Percentiles rank a stretch among this genome's conserved stretches.
Evolutionary conservation across 2,888 invertebrate species (phyloP).

Genomic region (Trichogramma evanescens): DNA sequence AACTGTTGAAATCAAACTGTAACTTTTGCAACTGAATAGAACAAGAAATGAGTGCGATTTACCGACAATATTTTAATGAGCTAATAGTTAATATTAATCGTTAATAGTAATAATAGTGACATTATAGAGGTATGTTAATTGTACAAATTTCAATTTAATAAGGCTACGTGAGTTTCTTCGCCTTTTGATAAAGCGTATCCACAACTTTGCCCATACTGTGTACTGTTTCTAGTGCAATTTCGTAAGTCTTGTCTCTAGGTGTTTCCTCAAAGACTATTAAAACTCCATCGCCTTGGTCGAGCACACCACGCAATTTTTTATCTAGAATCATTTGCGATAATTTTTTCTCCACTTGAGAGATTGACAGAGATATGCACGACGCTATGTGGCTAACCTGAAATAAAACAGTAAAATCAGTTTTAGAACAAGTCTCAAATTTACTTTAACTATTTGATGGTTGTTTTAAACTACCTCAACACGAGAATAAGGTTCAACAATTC

Average conservation of each 20-base stretch:
- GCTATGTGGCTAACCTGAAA: slow-evolving; percentile 75
- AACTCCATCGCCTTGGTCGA: slow-evolving; percentile 98
- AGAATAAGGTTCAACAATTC: slow-evolving; percentile 98
- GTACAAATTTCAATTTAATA: slow-evolving; percentile 38
- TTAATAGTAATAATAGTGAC: slow-evolving; percentile 34
- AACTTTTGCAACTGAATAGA: slow-evolving; percentile 18
- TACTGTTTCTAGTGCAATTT: slow-evolving; percentile 93
- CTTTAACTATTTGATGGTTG: slow-evolving; percentile 1
- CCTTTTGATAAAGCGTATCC: slow-evolving; percentile 97
- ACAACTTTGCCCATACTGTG: slow-evolving; percentile 99
- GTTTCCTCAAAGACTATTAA: slow-evolving; percentile 95
- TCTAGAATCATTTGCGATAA: slow-evolving; percentile 99
- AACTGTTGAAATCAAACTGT: slow-evolving; percentile 23
- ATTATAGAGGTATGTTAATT: slow-evolving; percentile 38
- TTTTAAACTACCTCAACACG: slow-evolving; percentile 66
- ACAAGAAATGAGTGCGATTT: slow-evolving; percentile 20
- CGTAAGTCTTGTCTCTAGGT: slow-evolving; percentile 92
- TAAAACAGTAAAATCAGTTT: slow-evolving; percentile 7
- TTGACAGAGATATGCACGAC: slow-evolving; percentile 80
- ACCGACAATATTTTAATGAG: slow-evolving; percentile 21
- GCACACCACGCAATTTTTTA: slow-evolving; percentile 91
- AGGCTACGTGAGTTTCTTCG: slow-evolving; percentile 89
- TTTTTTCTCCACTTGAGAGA: slow-evolving; percentile 94
- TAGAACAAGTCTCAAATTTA: slow-evolving; percentile 1
- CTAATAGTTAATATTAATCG: slow-evolving; percentile 28